These are phyloP conservation scores for Mormoops blainvillei DNA, from an alignment of 2,113 vertebrate genomes.

Conservation along the genomic window DNA sequence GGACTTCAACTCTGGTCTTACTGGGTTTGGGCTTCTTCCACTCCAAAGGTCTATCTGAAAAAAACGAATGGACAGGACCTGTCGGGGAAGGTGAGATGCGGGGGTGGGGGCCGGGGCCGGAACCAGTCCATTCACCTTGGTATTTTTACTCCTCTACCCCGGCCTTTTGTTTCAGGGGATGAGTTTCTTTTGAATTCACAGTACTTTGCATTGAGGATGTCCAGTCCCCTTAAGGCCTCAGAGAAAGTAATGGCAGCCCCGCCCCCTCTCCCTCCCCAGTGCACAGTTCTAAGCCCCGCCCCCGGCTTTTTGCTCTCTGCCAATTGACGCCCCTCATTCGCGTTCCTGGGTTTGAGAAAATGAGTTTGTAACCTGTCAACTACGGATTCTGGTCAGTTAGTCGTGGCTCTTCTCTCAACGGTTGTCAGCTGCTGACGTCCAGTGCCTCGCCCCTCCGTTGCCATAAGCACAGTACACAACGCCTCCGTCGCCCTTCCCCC, in stretches of 20 bases:
- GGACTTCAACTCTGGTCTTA: neutral
- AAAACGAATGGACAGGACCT: neutral
- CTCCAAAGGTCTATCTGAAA: neutral
- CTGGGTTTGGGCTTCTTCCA: neutral
- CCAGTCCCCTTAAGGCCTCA: neutral
- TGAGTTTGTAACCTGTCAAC: neutral
- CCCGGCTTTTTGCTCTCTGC: neutral
- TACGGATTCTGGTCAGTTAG: neutral
- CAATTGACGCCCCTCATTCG: neutral
- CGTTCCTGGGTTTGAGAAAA: neutral
- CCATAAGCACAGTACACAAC: constrained; percentile 47
- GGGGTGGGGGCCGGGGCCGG: neutral
- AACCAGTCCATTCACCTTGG: neutral
- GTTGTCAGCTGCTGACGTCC: neutral
- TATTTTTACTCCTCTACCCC: neutral
- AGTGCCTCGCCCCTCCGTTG: neutral
- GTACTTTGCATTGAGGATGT: neutral
- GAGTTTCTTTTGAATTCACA: neutral
- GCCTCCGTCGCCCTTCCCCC: no score
- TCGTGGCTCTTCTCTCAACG: neutral
- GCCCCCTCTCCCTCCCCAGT: neutral
- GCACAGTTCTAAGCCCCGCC: neutral
- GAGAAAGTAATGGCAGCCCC: neutral
- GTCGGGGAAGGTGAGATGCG: no score
- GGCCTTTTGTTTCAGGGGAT: neutral